phyloP scores from a whole-genome alignment of 2,888 invertebrate genomes.

The Tipula lateralis region DNA sequence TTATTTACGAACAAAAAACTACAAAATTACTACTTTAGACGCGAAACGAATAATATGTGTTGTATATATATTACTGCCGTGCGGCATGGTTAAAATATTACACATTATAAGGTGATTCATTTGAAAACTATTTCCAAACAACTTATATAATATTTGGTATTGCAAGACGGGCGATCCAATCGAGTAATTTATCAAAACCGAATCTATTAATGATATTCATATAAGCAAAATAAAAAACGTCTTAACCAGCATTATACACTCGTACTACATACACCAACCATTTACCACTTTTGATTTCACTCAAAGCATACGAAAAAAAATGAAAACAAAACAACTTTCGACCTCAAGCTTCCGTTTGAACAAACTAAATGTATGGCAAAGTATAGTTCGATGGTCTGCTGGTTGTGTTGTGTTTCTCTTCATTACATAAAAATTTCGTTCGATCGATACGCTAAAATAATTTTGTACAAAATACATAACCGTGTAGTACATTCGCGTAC shows the following conservation, averaged over 20 bases:
- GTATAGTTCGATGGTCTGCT: not conserved
- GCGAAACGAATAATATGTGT: not conserved
- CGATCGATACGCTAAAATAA: not conserved
- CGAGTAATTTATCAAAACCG: not conserved
- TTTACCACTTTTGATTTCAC: slow-evolving; percentile 13
- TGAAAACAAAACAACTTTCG: not conserved
- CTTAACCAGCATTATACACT: not conserved
- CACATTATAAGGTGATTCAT: not conserved
- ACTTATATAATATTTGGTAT: not conserved
- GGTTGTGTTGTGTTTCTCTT: not conserved
- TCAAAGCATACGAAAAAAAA: not conserved
- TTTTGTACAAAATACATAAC: not conserved
- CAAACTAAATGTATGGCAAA: not conserved
- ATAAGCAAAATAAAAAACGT: not conserved
- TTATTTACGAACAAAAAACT: not conserved
- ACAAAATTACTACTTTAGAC: not conserved
- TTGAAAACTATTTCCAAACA: not conserved
- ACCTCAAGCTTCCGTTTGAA: not conserved
- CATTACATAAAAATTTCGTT: not conserved
- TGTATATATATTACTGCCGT: not conserved
- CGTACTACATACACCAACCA: not conserved
- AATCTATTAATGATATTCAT: not conserved
- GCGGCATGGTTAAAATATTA: not conserved
- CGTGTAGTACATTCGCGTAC: not conserved
- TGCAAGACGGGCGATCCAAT: not conserved